phyloP scores from a whole-genome alignment of 2,113 vertebrate species.

The Pygoscelis adeliae region DNA sequence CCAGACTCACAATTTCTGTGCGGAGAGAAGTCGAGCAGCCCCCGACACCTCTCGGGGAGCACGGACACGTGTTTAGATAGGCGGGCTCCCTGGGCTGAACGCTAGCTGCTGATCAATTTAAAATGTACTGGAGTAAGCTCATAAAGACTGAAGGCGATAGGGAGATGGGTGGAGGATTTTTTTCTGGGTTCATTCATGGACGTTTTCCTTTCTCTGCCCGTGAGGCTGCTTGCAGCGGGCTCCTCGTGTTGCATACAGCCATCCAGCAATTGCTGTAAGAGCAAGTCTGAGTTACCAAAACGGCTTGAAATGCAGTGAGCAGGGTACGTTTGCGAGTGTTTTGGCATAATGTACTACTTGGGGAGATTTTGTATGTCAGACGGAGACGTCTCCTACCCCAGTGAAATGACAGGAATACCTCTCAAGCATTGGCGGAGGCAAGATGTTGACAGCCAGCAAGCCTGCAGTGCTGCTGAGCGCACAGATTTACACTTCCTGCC shows the following conservation, averaged over 20 bases:
- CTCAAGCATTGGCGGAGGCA: constrained; percentile 74
- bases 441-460: constrained; percentile 78
- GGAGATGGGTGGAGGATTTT: background rate
- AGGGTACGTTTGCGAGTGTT: constrained; percentile 24
- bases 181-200: background rate
- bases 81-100: background rate
- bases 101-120: background rate
- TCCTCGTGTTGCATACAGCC: background rate
- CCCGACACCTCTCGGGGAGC: constrained; percentile 45
- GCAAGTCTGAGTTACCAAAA: constrained; percentile 10
- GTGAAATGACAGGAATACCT: constrained; percentile 76
- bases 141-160: rapidly evolving
- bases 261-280: background rate
- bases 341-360: constrained; percentile 51
- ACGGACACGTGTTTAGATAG: background rate
- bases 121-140: background rate
- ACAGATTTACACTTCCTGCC: constrained; percentile 78
- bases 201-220: background rate
- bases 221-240: background rate
- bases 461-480: constrained; percentile 66
- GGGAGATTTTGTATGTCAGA: constrained; percentile 66
- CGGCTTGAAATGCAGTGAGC: constrained; percentile 17
- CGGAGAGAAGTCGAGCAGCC: constrained; percentile 32
- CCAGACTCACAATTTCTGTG: constrained; percentile 41
- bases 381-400: constrained; percentile 67